Evolutionary conservation across 1,140 invertebrate species (phyloP).

Genomic region (Drosophila tani): DNA sequence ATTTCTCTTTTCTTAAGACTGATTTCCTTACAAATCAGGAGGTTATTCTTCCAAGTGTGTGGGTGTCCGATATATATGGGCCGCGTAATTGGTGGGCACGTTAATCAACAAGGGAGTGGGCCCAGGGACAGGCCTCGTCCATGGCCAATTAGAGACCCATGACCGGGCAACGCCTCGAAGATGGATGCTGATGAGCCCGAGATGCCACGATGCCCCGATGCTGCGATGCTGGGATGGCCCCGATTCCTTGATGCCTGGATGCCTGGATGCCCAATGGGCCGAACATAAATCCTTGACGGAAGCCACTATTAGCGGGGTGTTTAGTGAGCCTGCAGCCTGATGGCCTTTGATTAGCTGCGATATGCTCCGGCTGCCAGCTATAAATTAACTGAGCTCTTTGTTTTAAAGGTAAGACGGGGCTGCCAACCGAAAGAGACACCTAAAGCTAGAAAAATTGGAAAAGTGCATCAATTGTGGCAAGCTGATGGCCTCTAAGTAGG

Average conservation of each 20-base stretch:
- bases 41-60: not conserved
- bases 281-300: conserved; percentile 70
- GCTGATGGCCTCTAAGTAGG: not conserved
- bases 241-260: conserved; percentile 18
- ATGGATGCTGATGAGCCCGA: conserved; percentile 75
- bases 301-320: conserved; percentile 69
- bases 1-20: not conserved
- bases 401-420: conserved; percentile 15
- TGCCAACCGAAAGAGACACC: not conserved
- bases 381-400: conserved; percentile 47
- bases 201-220: conserved; percentile 21
- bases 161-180: conserved; percentile 67
- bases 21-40: not conserved
- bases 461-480: not conserved
- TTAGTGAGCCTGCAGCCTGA: conserved; percentile 64
- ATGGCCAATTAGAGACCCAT: conserved; percentile 74
- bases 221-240: not conserved
- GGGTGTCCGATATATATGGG: conserved; percentile 65
- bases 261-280: conserved; percentile 31
- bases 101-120: conserved; percentile 72
- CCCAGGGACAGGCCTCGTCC: conserved; percentile 27
- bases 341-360: conserved; percentile 69
- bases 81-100: conserved; percentile 81
- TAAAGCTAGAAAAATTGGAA: not conserved
- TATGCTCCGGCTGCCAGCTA: conserved; percentile 42